Evolutionary conservation across 2,888 invertebrate genomes (phyloP).

Genomic region (Ectemnius continuus): DNA sequence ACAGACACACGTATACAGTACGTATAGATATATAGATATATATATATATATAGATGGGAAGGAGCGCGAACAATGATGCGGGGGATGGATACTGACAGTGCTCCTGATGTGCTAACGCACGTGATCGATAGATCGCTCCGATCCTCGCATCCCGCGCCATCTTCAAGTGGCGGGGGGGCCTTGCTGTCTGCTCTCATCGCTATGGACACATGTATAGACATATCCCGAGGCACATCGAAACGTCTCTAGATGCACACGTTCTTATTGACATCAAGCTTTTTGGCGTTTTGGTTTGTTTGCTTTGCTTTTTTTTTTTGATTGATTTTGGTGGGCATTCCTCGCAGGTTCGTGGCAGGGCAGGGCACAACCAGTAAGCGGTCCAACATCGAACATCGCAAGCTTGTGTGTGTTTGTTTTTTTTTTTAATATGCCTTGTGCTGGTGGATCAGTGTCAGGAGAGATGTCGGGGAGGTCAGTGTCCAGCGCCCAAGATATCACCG

Average conservation of each 20-base stretch:
- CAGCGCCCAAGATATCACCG: constrained; percentile 69
- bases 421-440: constrained; percentile 68
- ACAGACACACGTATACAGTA: too few species aligned
- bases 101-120: too few species aligned
- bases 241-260: neutral
- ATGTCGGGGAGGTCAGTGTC: constrained; percentile 70
- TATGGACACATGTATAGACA: neutral
- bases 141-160: too few species aligned
- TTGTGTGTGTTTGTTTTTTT: constrained; percentile 58
- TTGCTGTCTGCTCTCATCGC: too few species aligned
- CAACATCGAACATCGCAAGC: constrained; percentile 76
- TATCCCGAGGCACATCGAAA: neutral
- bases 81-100: too few species aligned
- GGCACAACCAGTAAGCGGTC: constrained; percentile 68
- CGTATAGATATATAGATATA: too few species aligned
- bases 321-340: constrained; percentile 32
- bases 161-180: too few species aligned
- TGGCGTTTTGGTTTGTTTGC: neutral
- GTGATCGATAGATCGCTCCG: too few species aligned
- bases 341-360: constrained; percentile 47
- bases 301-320: neutral
- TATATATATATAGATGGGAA: too few species aligned
- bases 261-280: constrained; percentile 12
- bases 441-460: constrained; percentile 67
- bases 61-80: too few species aligned